Conservation (phyloP, 2,888 invertebrate species). For the Cistogaster globosa region DNA sequence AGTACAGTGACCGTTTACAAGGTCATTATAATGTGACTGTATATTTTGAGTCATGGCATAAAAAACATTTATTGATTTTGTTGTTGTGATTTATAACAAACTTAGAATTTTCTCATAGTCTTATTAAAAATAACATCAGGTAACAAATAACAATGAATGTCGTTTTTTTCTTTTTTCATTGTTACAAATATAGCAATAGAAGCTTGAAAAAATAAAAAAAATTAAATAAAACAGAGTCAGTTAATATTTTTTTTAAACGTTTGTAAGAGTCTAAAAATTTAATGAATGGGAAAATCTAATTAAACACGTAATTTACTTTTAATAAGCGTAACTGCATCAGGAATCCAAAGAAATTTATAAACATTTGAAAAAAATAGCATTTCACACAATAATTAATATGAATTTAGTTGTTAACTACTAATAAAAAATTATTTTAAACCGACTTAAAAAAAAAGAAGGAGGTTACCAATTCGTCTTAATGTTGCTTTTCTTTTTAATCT, state of each 20-base stretch:
- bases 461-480: too few relatives aligned
- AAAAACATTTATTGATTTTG: not conserved
- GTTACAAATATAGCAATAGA: not conserved
- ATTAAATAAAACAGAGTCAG: not conserved
- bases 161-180: not conserved
- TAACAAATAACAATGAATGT: not conserved
- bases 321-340: too few relatives aligned
- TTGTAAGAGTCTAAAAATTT: not conserved
- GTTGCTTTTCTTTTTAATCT: too few relatives aligned
- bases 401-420: too few relatives aligned
- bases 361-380: too few relatives aligned
- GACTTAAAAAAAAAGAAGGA: too few relatives aligned
- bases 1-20: conserved; percentile 23
- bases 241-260: conserved; percentile 2
- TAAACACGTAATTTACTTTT: too few relatives aligned
- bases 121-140: conserved; percentile 29
- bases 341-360: too few relatives aligned
- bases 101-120: conserved; percentile 1
- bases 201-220: not conserved
- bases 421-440: too few relatives aligned
- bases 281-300: too few relatives aligned
- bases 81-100: not conserved
- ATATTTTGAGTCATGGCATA: not conserved
- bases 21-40: conserved; percentile 41
- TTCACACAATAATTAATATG: too few relatives aligned